Conservation (phyloP, 2,888 invertebrate genomes). For the Phalera bucephala region DNA sequence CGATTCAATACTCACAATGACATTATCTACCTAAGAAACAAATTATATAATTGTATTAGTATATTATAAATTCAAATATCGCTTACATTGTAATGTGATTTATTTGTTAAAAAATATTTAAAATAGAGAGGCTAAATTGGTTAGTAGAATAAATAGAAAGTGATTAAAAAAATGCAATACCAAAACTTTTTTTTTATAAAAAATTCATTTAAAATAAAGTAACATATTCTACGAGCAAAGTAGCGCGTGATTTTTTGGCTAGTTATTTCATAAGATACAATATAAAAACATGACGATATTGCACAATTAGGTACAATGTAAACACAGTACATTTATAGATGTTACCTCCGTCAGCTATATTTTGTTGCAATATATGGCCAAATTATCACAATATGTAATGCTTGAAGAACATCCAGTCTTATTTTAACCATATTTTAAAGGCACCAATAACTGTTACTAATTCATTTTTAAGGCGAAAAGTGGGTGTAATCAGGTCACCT, state of each 20-base stretch:
- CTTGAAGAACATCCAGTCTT: constrained; percentile 23
- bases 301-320: too few species aligned
- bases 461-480: too few species aligned
- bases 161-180: too few species aligned
- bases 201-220: too few species aligned
- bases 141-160: too few species aligned
- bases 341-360: neutral
- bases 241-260: neutral
- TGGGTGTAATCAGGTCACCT: too few species aligned
- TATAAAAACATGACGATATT: neutral
- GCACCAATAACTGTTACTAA: constrained; percentile 4
- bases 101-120: neutral
- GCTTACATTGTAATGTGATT: neutral
- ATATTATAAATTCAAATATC: neutral
- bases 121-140: neutral
- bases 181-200: too few species aligned
- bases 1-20: too few species aligned
- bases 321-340: constrained; percentile 14
- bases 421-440: too few species aligned
- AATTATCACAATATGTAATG: constrained; percentile 21
- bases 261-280: neutral
- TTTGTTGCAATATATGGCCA: constrained; percentile 17
- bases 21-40: too few species aligned
- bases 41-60: too few species aligned
- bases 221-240: neutral